Base-by-base conservation (phyloP, 2,113 vertebrate species). In the Amphiprion percula region DNA sequence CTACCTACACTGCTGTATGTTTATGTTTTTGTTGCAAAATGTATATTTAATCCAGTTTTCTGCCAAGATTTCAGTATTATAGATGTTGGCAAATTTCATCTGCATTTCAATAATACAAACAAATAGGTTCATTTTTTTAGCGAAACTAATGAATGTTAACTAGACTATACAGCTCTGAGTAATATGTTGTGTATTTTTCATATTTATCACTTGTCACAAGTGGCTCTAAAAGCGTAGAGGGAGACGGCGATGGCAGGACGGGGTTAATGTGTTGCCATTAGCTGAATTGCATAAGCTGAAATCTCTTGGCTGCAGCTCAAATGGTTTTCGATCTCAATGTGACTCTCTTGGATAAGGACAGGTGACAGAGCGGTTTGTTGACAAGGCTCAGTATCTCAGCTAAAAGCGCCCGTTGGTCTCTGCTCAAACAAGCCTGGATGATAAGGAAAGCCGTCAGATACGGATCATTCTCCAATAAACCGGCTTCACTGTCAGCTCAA, bases 361-460 rank as follows among this genome's bases (percentile, higher is more conserved):
- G 78, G 88, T 88, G 88, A 83, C 79, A 60, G 53, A 82, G 76
- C 15, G 15, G 49, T 56, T 52, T 86, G 82, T 84, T 90, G 80
- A 81, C 68, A 86, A 33, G 37, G 56, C 69, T 66, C 74, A 12
- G 72, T 76, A 71, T 91, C 75, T 80, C 65, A 26, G 73, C 90
- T 86, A 58, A 74, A 84, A 71, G 73, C 14, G 7, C 33, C 67
- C 19, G 19, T 68, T 65, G 61, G 63, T 86, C 77, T 44, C 78
- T 91, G 82, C 78, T 87, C 85, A 89, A 91, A 92, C 81, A 87
- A 37, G n/a, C 50, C 21, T 1, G 10, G 16, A 3, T 2, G 91
- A 91, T 90, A 91, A 92, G 83, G 64, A 68, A 72, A 76, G 73
- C 74, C 56, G 80, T 82, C 82, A 72, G 71, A 88, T 79, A 82